Percentiles rank a stretch among this genome's conserved stretches.
Evolutionary conservation across 2,888 invertebrate genomes (phyloP).

Genomic region (Agriopis marginaria): DNA sequence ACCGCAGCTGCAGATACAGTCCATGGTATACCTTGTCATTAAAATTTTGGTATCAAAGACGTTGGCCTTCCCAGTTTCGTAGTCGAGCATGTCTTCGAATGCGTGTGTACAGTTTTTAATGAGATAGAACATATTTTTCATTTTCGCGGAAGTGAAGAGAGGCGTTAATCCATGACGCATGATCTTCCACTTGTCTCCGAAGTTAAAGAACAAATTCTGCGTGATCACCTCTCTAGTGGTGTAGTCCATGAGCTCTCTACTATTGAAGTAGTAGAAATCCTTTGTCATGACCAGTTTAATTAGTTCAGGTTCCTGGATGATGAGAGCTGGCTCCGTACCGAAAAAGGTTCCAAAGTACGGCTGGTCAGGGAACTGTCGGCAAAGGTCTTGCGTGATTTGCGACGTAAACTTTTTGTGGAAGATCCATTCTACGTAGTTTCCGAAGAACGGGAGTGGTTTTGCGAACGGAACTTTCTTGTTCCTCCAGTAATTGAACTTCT

Average conservation of each 20-base stretch:
- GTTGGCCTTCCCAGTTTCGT: constrained; percentile 35
- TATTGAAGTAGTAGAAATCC: constrained; percentile 54
- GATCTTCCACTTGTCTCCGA: constrained; percentile 54
- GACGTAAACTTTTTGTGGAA: constrained; percentile 35
- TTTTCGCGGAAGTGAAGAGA: constrained; percentile 51
- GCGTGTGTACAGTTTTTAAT: constrained; percentile 48
- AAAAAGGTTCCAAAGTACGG: constrained; percentile 44
- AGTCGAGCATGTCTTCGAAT: constrained; percentile 48
- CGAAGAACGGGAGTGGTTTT: constrained; percentile 48
- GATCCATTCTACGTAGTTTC: constrained; percentile 47
- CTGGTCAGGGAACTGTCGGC: constrained; percentile 36
- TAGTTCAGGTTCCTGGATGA: constrained; percentile 51
- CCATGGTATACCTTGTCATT: constrained; percentile 56
- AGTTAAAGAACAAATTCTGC: constrained; percentile 51
- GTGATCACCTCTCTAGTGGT: constrained; percentile 47
- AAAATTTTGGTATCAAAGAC: constrained; percentile 44
- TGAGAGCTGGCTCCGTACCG: constrained; percentile 48
- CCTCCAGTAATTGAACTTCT: constrained; percentile 43
- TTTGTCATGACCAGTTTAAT: constrained; percentile 54
- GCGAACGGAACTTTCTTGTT: constrained; percentile 43
- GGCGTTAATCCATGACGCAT: constrained; percentile 54
- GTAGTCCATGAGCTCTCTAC: constrained; percentile 49
- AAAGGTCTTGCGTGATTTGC: constrained; percentile 36
- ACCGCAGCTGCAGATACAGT: constrained; percentile 53
- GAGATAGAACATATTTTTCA: constrained; percentile 58